These are phyloP conservation scores for Oriolus oriolus DNA, from an alignment of 2,113 vertebrate species.

Conservation along the genomic window DNA sequence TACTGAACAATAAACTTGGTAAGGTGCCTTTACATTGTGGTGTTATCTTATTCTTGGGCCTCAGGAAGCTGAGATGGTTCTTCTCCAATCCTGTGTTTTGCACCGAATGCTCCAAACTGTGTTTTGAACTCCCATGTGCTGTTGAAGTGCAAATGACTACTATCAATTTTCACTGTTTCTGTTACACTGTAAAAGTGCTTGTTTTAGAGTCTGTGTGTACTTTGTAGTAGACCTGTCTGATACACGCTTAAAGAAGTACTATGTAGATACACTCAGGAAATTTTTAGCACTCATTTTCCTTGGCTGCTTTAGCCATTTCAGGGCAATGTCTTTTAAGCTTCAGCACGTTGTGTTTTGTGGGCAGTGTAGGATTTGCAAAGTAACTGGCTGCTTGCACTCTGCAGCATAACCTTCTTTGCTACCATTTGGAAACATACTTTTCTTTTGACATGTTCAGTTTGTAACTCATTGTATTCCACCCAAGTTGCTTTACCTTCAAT, in stretches of 20 bases:
- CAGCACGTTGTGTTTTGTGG: not conserved
- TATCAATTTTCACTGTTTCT: not conserved
- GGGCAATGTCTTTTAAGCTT: no score
- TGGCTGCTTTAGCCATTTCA: not conserved
- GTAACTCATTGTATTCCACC: not conserved
- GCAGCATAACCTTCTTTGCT: not conserved
- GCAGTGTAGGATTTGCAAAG: accelerated
- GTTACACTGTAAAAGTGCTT: not conserved
- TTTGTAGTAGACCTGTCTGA: not conserved
- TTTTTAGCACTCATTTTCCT: not conserved
- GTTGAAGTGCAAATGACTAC: not conserved
- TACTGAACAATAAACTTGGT: not conserved
- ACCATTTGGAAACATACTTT: not conserved
- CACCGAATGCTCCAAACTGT: not conserved
- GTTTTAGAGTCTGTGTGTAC: not conserved
- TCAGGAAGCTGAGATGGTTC: not conserved
- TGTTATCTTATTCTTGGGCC: not conserved
- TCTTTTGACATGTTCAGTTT: accelerated
- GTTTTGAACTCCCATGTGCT: not conserved
- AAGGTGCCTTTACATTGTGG: not conserved
- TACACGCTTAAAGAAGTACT: accelerated
- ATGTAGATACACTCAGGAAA: accelerated
- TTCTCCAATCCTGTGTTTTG: not conserved
- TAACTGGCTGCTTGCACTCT: not conserved
- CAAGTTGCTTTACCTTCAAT: not conserved